phyloP scores from a whole-genome alignment of 1,140 invertebrate genomes.

The Trichomalopsis sarcophagae region DNA sequence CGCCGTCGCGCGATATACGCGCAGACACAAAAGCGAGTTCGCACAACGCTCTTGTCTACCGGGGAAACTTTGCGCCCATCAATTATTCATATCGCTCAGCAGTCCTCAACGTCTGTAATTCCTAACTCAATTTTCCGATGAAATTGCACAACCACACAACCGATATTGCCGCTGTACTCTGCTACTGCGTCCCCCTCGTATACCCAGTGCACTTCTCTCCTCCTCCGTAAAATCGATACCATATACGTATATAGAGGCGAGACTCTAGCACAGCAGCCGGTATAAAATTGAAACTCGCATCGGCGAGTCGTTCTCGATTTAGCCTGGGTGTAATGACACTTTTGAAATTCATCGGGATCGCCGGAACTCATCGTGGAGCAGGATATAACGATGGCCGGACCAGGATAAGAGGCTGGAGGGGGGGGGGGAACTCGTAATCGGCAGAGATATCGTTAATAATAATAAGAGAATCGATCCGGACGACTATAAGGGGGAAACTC shows the following conservation, averaged over 20 bases:
- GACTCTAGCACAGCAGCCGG: not conserved
- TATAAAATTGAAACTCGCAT: not conserved
- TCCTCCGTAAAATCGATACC: not conserved
- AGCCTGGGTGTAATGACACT: not conserved
- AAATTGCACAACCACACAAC: not conserved
- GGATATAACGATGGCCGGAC: not conserved
- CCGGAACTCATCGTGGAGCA: not conserved
- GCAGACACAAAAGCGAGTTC: not conserved
- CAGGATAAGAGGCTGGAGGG: not conserved
- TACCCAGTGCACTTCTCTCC: not conserved
- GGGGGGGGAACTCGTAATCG: not conserved
- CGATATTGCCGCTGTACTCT: not conserved
- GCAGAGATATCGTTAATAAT: slow-evolving; percentile 12
- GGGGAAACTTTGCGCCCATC: not conserved
- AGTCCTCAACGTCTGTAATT: not conserved
- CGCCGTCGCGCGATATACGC: too few relatives aligned
- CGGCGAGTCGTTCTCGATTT: not conserved
- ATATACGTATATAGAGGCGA: not conserved
- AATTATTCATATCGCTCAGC: slow-evolving; percentile 1
- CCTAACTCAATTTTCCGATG: not conserved
- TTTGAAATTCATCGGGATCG: not conserved
- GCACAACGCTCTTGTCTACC: not conserved
- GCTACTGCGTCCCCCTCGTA: not conserved
- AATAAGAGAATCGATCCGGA: slow-evolving; percentile 1
- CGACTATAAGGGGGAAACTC: slow-evolving; percentile 8